Percentiles rank a stretch among this genome's conserved stretches.
phyloP scores from a whole-genome alignment of 2,888 invertebrate genomes.

The Acanthosepion pharaonis region DNA sequence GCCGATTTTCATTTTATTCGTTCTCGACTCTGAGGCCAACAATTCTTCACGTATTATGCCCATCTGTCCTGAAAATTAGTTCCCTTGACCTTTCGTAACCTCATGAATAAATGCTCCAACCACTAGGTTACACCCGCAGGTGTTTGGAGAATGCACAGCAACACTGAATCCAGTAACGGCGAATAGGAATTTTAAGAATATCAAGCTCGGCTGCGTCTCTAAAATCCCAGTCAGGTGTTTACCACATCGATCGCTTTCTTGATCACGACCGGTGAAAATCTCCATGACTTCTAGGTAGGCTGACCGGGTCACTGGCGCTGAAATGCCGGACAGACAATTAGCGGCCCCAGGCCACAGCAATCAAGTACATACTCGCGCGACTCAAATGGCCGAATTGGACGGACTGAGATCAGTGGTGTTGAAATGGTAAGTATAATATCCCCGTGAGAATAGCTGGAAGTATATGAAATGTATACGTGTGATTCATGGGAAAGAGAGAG shows the following conservation, averaged over 20 bases:
- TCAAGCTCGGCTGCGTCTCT: neutral
- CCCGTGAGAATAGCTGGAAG: neutral
- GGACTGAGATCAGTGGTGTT: neutral
- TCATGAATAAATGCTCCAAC: neutral
- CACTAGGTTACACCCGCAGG: neutral
- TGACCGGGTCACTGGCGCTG: slow-evolving; percentile 33
- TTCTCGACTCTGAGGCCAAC: neutral
- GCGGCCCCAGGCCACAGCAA: neutral
- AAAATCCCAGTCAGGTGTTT: neutral
- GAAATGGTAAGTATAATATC: neutral
- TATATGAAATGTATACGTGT: neutral
- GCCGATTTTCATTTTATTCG: neutral
- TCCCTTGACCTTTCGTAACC: neutral
- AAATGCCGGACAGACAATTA: slow-evolving; percentile 1
- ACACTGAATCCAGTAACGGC: neutral
- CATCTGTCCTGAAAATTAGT: neutral
- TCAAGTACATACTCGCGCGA: neutral
- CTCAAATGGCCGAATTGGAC: neutral
- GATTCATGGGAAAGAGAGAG: neutral
- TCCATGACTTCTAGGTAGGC: neutral
- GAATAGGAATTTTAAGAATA: neutral
- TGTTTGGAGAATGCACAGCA: neutral
- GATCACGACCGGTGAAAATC: neutral
- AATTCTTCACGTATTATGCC: neutral
- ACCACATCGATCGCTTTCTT: neutral